Evolutionary conservation across 2,888 invertebrate species (phyloP), one percentile per base, ranked within the genome.

Genomic region (Leptinotarsa rubiginosa): DNA sequence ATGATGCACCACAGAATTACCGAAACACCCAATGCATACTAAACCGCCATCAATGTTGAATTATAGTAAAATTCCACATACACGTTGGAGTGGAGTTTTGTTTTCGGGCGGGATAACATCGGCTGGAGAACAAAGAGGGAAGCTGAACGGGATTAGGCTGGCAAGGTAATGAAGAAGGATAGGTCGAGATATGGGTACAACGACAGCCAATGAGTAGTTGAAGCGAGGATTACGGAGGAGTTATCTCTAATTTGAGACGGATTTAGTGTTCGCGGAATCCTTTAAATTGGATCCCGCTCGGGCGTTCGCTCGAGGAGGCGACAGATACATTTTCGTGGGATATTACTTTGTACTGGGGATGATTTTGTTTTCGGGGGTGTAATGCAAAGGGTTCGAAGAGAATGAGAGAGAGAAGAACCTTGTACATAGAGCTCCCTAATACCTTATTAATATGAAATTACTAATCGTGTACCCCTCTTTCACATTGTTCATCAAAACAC

Each of bases 171-270:
- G 84, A 84, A 85, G 84, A 85, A 84, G 84, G 85, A 85, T 84
- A 83, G 84, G 81, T 80, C 78, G 83, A 84, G 83, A 84, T 83
- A 83, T 84, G 84, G 81, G 82, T 82, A 83, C 83, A 84, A 82
- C 83, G 86, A 85, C 85, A 86, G 84, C 86, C 86, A 87, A 86
- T 85, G 86, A 86, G 85, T 85, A 81, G 84, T 82, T 83, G 81
- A 83, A 83, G 83, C 81, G 85, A 85, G 86, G 87, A 87, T 87
- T 89, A 86, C 87, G 82, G 84, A 72, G 88, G 88, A 89, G 89
- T 88, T 89, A 90, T 90, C 90, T 90, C 89, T 89, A 89, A 90
- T 89, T 89, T 89, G 88, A 87, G 86, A 86, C 85, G 89, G 89
- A 89, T 89, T 89, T 89, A 88, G 87, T 89, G 87, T 87, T 87